A percentile compares a stretch with the other conserved stretches of the same genome.
Evolutionary conservation across 2,797 vertebrate genomes (phyloP).

Genomic region (Sus cebifrons): DNA sequence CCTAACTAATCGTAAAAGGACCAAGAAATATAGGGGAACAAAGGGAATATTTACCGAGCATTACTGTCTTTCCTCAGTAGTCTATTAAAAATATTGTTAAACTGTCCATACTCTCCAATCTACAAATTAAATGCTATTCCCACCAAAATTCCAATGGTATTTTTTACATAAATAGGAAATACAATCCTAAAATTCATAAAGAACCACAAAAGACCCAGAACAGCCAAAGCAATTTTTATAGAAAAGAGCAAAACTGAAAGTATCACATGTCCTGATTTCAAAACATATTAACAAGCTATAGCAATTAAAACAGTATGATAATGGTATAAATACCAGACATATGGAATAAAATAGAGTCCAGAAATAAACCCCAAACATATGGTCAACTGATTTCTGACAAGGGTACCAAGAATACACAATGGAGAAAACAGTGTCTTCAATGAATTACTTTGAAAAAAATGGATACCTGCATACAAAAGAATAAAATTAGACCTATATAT

Average conservation of each 20-base stretch:
- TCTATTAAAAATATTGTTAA: slow-evolving; percentile 39
- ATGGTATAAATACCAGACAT: not conserved
- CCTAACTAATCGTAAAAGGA: not conserved
- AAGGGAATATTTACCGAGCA: not conserved
- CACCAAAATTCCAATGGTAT: not conserved
- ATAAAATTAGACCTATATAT: not conserved
- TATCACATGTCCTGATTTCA: not conserved
- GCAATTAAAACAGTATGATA: not conserved
- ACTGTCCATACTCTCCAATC: not conserved
- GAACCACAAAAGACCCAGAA: not conserved
- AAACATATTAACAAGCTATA: not conserved
- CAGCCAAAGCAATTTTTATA: not conserved
- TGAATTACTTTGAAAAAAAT: not conserved
- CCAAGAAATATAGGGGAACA: not conserved
- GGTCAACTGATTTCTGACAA: not conserved
- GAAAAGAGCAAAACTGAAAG: not conserved
- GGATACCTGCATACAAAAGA: not conserved
- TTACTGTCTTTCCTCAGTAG: not conserved
- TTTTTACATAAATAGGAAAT: not conserved
- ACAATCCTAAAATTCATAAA: not conserved
- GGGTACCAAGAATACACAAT: not conserved
- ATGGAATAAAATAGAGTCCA: not conserved
- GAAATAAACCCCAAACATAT: not conserved
- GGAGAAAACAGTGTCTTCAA: not conserved
- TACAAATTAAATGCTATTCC: not conserved